Evolutionary conservation across 1,140 invertebrate genomes (phyloP).

Genomic region (Pomacea maculata): DNA sequence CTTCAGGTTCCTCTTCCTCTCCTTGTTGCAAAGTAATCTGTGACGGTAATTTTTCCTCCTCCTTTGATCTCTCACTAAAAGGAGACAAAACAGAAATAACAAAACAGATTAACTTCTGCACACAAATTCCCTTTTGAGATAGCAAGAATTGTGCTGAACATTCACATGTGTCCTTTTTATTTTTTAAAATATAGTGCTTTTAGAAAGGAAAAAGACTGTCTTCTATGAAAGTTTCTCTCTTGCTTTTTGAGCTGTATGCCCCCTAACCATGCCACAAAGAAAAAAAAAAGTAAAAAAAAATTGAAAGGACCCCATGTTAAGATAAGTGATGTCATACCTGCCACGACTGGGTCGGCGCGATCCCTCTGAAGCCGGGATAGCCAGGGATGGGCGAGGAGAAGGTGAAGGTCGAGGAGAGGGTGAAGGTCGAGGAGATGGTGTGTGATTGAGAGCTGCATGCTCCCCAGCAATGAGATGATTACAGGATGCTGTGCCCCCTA

Average conservation of each 20-base stretch:
- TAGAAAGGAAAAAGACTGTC: too few species aligned
- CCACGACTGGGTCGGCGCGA: slow-evolving; percentile 38
- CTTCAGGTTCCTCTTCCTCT: slow-evolving; percentile 16
- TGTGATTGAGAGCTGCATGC: slow-evolving; percentile 22
- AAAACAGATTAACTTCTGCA: too few species aligned
- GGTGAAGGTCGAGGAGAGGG: slow-evolving; percentile 1
- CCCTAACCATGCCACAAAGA: background rate
- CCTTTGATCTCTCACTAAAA: slow-evolving; percentile 6
- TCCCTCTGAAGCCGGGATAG: slow-evolving; percentile 2
- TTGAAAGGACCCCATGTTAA: background rate
- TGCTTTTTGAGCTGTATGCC: too few species aligned
- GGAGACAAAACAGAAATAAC: too few species aligned
- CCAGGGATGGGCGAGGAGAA: background rate
- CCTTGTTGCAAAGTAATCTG: background rate
- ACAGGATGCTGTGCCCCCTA: slow-evolving; percentile 26
- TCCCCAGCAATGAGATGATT: slow-evolving; percentile 30
- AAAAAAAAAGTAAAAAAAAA: background rate
- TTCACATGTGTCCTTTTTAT: too few species aligned
- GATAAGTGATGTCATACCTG: slow-evolving; percentile 31
- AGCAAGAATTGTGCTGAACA: too few species aligned
- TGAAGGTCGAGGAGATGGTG: slow-evolving; percentile 18
- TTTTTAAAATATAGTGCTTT: too few species aligned
- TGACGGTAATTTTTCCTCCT: slow-evolving; percentile 3
- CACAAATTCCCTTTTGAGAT: too few species aligned
- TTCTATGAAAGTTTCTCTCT: too few species aligned